These are phyloP conservation scores for Drosophila carrolli DNA, from an alignment of 1,140 invertebrate species.

Conservation along the genomic window DNA sequence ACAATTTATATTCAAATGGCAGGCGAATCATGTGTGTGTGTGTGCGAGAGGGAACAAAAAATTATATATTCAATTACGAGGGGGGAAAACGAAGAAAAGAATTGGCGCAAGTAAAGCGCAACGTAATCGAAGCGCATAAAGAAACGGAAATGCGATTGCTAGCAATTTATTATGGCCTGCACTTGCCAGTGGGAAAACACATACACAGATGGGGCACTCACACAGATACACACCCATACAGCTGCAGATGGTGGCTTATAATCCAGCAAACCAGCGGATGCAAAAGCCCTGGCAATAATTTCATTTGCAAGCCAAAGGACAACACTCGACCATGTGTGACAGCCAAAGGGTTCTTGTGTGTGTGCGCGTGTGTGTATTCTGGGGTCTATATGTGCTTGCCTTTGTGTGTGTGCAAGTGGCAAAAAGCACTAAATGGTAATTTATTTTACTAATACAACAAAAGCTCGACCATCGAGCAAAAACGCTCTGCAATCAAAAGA, in stretches of 20 bases:
- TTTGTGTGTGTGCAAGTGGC: constrained; percentile 56
- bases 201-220: constrained; percentile 2
- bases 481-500: constrained; percentile 81
- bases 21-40: constrained; percentile 40
- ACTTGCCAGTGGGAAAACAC: constrained; percentile 51
- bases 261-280: constrained; percentile 71
- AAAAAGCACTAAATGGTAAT: constrained; percentile 83
- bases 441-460: constrained; percentile 84
- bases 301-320: constrained; percentile 80
- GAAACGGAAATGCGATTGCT: constrained; percentile 81
- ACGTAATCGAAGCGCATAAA: constrained; percentile 82
- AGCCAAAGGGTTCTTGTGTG: constrained; percentile 34
- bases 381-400: background rate
- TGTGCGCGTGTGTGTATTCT: background rate
- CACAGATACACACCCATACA: constrained; percentile 10
- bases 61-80: constrained; percentile 83
- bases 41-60: constrained; percentile 44
- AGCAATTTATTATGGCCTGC: constrained; percentile 80
- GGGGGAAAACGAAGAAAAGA: constrained; percentile 32
- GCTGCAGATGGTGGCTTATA: constrained; percentile 61
- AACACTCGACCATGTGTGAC: constrained; percentile 78
- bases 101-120: constrained; percentile 75
- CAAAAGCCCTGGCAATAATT: constrained; percentile 79
- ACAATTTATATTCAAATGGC: constrained; percentile 83
- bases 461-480: constrained; percentile 59